Percentiles rank a stretch among this genome's conserved stretches.
Conservation (phyloP, 2,888 invertebrate species). For the Cynaeus angustus region DNA sequence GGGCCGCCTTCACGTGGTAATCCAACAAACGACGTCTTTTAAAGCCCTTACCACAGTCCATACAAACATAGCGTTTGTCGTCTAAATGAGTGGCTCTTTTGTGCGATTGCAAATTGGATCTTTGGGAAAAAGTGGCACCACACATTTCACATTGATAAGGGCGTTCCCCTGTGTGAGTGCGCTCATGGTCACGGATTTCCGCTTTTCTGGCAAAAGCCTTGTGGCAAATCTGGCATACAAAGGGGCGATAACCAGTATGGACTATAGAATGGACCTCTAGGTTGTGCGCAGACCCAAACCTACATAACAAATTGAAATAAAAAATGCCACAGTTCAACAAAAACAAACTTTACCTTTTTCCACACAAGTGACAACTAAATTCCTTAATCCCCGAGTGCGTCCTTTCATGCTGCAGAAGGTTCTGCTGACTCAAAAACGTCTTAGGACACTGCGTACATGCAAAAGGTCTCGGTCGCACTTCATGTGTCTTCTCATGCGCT, state of each 20-base stretch:
- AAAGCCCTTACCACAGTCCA: conserved; percentile 82
- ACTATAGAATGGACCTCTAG: conserved; percentile 83
- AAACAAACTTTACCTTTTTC: conserved; percentile 73
- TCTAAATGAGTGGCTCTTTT: conserved; percentile 85
- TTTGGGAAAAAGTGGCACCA: conserved; percentile 85
- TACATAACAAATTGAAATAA: background rate
- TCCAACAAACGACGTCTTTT: conserved; percentile 83
- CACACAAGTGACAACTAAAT: conserved; percentile 80
- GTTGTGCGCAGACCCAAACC: conserved; percentile 86
- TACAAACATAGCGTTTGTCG: conserved; percentile 83
- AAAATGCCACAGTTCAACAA: background rate
- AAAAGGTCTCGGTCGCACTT: conserved; percentile 79
- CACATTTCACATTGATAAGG: conserved; percentile 88
- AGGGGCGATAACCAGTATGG: conserved; percentile 84
- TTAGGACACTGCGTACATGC: conserved; percentile 81
- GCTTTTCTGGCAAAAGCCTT: conserved; percentile 85
- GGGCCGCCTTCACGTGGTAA: conserved; percentile 87
- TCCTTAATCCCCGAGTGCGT: conserved; percentile 83
- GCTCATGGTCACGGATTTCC: conserved; percentile 86
- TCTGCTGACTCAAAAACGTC: conserved; percentile 84
- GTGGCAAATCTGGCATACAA: conserved; percentile 80
- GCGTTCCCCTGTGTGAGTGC: conserved; percentile 87
- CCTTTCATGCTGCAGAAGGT: conserved; percentile 83
- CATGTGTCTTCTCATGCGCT: conserved; percentile 84
- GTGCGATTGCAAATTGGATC: conserved; percentile 88